These are phyloP conservation scores for Acleris cristana DNA, from an alignment of 2,888 invertebrate genomes.

Conservation along the genomic window DNA sequence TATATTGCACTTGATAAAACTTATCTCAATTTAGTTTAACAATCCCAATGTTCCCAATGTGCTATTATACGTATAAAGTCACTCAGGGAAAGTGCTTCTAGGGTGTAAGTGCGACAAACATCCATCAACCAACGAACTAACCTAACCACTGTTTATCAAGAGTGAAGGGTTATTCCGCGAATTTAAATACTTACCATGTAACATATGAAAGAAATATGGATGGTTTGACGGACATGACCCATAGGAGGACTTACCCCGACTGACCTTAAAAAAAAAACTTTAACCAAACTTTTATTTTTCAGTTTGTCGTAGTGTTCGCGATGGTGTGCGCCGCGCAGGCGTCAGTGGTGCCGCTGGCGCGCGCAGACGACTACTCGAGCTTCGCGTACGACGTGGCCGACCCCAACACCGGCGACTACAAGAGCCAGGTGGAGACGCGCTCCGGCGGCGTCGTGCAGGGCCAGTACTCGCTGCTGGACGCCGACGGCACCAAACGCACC, in stretches of 20 bases:
- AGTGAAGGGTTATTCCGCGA: too few species aligned
- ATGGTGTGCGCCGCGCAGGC: slow-evolving; percentile 67
- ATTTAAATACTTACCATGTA: too few species aligned
- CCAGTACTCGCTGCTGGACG: slow-evolving; percentile 81
- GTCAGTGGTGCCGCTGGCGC: slow-evolving; percentile 80
- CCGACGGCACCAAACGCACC: slow-evolving; percentile 82
- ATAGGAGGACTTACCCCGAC: not conserved
- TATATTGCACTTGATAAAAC: too few species aligned
- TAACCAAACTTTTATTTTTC: slow-evolving; percentile 47
- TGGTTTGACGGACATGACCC: not conserved
- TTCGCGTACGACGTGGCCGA: slow-evolving; percentile 84
- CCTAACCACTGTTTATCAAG: too few species aligned
- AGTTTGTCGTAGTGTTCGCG: slow-evolving; percentile 76
- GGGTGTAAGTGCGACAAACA: too few species aligned
- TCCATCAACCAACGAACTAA: too few species aligned
- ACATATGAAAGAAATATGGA: too few species aligned
- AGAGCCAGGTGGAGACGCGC: slow-evolving; percentile 82
- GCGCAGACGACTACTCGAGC: slow-evolving; percentile 80
- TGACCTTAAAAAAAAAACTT: not conserved
- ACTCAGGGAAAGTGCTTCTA: too few species aligned
- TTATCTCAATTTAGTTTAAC: too few species aligned
- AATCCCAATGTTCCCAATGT: too few species aligned
- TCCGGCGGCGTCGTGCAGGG: slow-evolving; percentile 80
- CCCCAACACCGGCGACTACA: slow-evolving; percentile 82
- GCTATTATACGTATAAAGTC: too few species aligned